These are phyloP conservation scores for Petrolisthes cinctipes DNA, from an alignment of 2,888 invertebrate species.

Conservation along the genomic window DNA sequence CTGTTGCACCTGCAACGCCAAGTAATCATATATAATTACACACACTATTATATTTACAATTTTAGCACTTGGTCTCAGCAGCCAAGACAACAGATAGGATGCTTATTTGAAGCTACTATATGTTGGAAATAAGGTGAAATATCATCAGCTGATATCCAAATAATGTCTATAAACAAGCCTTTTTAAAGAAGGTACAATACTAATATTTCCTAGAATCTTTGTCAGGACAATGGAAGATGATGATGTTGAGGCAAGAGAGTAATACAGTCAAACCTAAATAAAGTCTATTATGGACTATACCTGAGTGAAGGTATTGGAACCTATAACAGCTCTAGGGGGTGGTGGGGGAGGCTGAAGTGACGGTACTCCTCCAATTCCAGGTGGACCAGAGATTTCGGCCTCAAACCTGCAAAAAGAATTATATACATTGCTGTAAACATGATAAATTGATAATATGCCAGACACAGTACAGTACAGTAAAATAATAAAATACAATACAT, in stretches of 20 bases:
- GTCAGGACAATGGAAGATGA: neutral
- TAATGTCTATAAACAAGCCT: neutral
- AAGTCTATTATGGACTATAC: constrained; percentile 1
- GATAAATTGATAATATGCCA: neutral
- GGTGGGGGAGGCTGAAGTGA: constrained; percentile 43
- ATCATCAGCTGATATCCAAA: neutral
- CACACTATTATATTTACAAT: too few species aligned
- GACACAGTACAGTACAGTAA: too few species aligned
- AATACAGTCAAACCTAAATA: neutral
- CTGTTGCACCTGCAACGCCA: constrained; percentile 40
- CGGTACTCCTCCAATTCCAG: constrained; percentile 23
- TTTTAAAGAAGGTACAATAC: neutral
- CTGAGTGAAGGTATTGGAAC: constrained; percentile 49
- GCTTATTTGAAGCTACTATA: too few species aligned
- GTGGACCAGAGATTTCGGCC: constrained; percentile 55
- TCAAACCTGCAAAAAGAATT: constrained; percentile 40
- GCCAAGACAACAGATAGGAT: too few species aligned
- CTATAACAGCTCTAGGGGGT: constrained; percentile 45
- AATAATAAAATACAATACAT: too few species aligned
- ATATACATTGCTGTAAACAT: neutral
- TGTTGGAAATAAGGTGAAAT: too few species aligned
- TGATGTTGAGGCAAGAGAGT: neutral
- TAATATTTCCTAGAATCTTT: neutral
- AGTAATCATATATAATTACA: too few species aligned
- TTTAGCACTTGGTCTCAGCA: too few species aligned